Evolutionary conservation across 2,113 vertebrate species (phyloP).

Genomic region (Cyprinodon tularosa): DNA sequence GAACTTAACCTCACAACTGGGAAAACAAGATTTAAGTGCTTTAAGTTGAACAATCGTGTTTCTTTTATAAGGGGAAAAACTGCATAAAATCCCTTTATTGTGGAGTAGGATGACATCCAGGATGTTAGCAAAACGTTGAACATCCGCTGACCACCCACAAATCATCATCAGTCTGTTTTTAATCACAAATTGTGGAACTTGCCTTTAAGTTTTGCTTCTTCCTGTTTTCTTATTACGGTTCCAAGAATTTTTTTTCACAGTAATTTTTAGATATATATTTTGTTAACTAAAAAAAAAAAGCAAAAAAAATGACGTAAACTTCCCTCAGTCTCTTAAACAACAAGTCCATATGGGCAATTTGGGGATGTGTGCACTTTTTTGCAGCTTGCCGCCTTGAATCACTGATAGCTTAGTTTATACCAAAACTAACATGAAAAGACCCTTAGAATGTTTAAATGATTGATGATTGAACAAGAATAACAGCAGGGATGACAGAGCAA

Average conservation of each 20-base stretch:
- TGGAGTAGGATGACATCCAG: neutral
- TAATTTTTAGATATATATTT: neutral
- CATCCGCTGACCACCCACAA: no score
- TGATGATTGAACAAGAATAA: no score
- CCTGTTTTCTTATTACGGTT: neutral
- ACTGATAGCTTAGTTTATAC: no score
- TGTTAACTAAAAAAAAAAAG: neutral
- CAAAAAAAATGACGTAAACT: neutral
- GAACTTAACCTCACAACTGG: constrained; percentile 18
- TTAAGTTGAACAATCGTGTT: neutral
- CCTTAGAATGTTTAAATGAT: no score
- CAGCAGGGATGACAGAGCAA: no score
- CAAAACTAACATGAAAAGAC: no score
- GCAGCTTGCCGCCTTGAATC: no score
- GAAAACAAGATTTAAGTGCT: constrained; percentile 6
- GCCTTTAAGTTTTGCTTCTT: neutral
- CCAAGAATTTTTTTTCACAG: no score
- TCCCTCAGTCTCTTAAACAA: neutral
- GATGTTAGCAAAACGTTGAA: neutral
- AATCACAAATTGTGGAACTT: neutral
- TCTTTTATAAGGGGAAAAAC: neutral
- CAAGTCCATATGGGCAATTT: no score
- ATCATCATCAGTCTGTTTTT: neutral
- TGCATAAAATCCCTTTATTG: neutral
- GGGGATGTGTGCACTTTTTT: no score